Conservation (phyloP, 2,113 vertebrate genomes). For the Chiloscyllium plagiosum region DNA sequence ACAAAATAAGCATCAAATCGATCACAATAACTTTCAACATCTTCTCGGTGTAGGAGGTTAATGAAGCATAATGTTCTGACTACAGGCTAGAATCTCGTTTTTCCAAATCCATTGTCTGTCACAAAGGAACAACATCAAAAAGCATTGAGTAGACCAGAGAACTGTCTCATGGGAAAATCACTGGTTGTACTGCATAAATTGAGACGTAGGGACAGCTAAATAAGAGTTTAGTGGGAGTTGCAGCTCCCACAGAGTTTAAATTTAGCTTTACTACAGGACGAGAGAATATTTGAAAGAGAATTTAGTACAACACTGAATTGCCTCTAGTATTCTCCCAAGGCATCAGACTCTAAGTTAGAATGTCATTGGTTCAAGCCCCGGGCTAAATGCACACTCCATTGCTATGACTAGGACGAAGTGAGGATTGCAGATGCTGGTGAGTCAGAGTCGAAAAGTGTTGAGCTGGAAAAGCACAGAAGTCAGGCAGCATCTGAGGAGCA, state of each 20-base stretch:
- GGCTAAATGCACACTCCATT: background rate
- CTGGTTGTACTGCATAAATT: background rate
- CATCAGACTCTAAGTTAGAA: background rate
- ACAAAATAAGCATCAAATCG: slow-evolving; percentile 28
- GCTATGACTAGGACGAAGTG: no score
- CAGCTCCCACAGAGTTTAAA: background rate
- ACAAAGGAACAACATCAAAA: background rate
- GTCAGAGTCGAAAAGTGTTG: no score
- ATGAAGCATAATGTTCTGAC: slow-evolving; percentile 11
- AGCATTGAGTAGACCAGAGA: background rate
- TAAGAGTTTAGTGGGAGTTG: background rate
- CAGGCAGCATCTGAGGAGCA: no score
- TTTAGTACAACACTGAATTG: background rate
- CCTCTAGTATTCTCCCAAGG: background rate
- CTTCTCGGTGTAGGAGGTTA: background rate
- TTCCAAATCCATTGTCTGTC: slow-evolving; percentile 2
- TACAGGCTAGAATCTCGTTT: background rate
- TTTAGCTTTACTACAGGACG: background rate
- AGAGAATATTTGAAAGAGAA: background rate
- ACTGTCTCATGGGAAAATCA: background rate
- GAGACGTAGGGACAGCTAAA: background rate
- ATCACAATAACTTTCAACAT: slow-evolving; percentile 32
- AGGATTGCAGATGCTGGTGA: no score
- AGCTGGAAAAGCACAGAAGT: no score
- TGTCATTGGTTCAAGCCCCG: background rate